Evolutionary conservation across 2,797 vertebrate genomes (phyloP).

Genomic region (Huso huso): DNA sequence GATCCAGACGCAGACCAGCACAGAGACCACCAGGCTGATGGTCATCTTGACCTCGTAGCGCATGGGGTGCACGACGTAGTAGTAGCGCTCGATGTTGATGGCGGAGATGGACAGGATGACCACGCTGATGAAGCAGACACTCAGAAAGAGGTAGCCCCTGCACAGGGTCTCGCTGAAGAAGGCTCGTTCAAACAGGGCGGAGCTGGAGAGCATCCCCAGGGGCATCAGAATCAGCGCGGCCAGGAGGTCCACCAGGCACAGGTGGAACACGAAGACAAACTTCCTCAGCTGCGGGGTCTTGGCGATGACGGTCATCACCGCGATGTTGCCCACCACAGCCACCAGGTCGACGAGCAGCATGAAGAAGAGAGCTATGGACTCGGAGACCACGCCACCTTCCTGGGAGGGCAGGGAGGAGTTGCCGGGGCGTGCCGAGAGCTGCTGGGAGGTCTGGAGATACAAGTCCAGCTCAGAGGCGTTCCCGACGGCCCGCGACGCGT

Average conservation of each 20-base stretch:
- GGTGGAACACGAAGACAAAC: conserved; percentile 94
- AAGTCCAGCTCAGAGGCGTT: conserved; percentile 56
- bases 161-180: conserved; percentile 77
- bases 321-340: conserved; percentile 82
- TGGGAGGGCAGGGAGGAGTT: conserved; percentile 52
- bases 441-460: conserved; percentile 30
- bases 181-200: conserved; percentile 54
- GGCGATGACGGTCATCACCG: conserved; percentile 85
- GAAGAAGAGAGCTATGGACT: conserved; percentile 72
- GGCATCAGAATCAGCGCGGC: conserved; percentile 92
- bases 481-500: conserved; percentile 59
- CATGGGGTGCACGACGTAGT: conserved; percentile 93
- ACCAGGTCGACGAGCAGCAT: conserved; percentile 86
- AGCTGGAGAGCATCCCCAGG: conserved; percentile 68
- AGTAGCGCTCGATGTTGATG: conserved; percentile 94
- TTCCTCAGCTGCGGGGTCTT: conserved; percentile 83
- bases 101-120: conserved; percentile 93
- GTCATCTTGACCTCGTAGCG: conserved; percentile 96
- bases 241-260: conserved; percentile 91
- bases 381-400: conserved; percentile 48
- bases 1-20: conserved; percentile 85
- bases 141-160: conserved; percentile 84
- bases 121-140: conserved; percentile 84
- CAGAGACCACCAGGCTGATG: conserved; percentile 72
- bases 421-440: conserved; percentile 50